These are phyloP conservation scores for Phalacrocorax brasilianus DNA, from an alignment of 2,113 vertebrate species.

Conservation along the genomic window DNA sequence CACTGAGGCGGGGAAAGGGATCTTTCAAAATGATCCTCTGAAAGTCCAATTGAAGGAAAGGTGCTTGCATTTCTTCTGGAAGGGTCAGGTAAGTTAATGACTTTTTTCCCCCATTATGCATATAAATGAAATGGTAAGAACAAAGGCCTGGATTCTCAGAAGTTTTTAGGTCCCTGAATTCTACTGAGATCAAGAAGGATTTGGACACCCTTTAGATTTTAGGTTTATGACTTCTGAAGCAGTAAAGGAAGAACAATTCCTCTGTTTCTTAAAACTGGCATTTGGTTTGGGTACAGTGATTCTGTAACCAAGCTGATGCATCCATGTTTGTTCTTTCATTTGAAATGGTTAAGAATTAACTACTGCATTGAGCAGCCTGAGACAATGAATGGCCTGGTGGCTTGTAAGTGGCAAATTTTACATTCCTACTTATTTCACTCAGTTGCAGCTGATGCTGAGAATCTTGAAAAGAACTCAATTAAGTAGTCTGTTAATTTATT, in stretches of 20 bases:
- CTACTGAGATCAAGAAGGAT: neutral
- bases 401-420: neutral
- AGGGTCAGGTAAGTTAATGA: neutral
- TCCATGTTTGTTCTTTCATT: neutral
- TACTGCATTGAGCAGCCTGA: neutral
- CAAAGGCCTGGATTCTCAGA: neutral
- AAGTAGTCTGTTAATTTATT: slow-evolving; percentile 35
- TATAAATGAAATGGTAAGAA: neutral
- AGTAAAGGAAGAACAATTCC: neutral
- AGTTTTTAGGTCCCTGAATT: neutral
- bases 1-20: neutral
- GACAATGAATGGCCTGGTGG: neutral
- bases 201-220: neutral
- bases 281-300: neutral
- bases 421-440: neutral
- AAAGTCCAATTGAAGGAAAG: neutral
- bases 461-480: slow-evolving; percentile 21
- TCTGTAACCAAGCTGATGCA: neutral
- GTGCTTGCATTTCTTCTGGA: neutral
- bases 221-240: neutral
- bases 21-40: neutral
- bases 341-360: neutral
- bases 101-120: accelerated
- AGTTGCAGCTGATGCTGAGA: neutral
- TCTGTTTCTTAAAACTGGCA: neutral